phyloP scores from a whole-genome alignment of 2,113 vertebrate species.

The Montifringilla adamsi region DNA sequence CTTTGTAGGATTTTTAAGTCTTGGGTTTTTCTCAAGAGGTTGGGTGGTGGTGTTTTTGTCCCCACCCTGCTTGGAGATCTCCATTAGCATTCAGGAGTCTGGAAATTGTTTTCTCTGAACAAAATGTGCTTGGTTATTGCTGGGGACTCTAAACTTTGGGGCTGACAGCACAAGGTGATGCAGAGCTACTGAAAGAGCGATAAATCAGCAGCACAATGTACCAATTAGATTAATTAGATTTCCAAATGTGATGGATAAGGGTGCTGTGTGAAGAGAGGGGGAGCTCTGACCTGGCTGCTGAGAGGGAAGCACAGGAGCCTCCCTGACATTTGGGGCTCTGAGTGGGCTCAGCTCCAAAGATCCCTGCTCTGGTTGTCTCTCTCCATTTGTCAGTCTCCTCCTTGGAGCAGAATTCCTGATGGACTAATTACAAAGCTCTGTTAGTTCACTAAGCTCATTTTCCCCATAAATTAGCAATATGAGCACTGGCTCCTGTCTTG shows the following conservation, averaged over 20 bases:
- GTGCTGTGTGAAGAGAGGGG: neutral
- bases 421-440: neutral
- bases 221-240: conserved; percentile 40
- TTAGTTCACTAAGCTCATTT: neutral
- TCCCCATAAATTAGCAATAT: neutral
- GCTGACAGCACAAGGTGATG: neutral
- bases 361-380: neutral
- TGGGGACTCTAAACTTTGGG: neutral
- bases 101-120: neutral
- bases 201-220: neutral
- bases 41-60: neutral
- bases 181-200: neutral
- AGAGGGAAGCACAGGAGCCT: neutral
- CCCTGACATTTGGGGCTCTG: neutral
- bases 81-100: neutral
- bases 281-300: neutral
- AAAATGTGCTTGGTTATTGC: neutral
- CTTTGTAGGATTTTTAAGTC: neutral
- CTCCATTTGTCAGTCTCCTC: neutral
- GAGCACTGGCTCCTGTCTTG: neutral
- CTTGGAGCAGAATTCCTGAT: neutral
- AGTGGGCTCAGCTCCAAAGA: neutral
- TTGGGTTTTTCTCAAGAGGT: accelerated
- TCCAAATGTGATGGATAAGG: neutral
- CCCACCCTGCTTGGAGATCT: neutral